Evolutionary conservation across 2,797 vertebrate genomes (phyloP), one percentile per base, ranked within the genome.

Genomic region (Hippopotamyrus pictus): DNA sequence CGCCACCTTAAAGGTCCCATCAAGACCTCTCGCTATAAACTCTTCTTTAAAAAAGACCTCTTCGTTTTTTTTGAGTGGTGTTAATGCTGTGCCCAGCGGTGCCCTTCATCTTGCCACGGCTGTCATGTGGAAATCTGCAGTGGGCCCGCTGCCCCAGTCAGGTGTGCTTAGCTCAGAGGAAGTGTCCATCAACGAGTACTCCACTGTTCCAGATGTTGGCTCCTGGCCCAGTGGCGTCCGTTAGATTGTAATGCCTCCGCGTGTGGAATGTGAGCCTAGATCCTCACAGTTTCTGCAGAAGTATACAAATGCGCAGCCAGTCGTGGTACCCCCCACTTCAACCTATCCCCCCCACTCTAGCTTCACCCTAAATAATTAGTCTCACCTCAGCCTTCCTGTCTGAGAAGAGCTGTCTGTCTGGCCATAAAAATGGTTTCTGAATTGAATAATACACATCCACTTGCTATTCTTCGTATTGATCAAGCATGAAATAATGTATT

Each of bases 241-340:
- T 94, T 93, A 94, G 94, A 93, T 93, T 91, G 93, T 95, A 95
- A 96, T 95, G 95, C 88, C 91, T 22, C 88, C 89, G 94, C 93
- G 94, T 92, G 94, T 96, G 94, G 96, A 96, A 96, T 96, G 94
- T 95, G 95, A 96, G 94, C 94, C 92, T 50, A 90, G 65, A 65
- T 92, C 90, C 90, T 92, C 93, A 91, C 93, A 94, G 94, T 93
- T 92, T 93, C 93, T 93, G 93, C 94, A 94, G 88, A 53, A 90
- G 94, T 22, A 12, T 54, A 54, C 85, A 86, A 51, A 86, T 54
- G 50, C 14, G 29, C 29, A 51, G 48, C 25, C 51, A 54, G 25
- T 86, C 48, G 22, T 57, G 85, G 29, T 33, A 37, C 51, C 50
- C 86, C 51, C 29, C 54, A 37, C 3, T 62, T 33, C 9, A 0